A percentile compares a stretch with the other conserved stretches of the same genome.
Evolutionary conservation across 2,888 invertebrate genomes (phyloP).

Genomic region (Spilarctia lutea): DNA sequence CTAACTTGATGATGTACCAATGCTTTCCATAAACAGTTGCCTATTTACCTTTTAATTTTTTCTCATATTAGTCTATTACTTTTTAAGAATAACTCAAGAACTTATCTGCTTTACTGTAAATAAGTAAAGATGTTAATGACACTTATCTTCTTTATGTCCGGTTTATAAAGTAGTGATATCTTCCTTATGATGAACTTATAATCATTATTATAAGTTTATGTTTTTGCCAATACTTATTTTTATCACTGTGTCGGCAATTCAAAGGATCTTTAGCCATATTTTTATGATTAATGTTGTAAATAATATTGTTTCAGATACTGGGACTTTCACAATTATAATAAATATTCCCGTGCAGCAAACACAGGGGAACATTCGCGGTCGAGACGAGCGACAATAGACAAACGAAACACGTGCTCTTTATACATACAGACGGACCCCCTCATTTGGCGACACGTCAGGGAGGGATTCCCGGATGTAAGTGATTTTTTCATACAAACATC

Average conservation of each 20-base stretch:
- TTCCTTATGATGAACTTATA: not conserved
- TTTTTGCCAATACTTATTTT: not conserved
- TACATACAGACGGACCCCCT: conserved; percentile 99
- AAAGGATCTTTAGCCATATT: not conserved
- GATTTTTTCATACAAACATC: conserved; percentile 20
- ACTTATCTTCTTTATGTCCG: not conserved
- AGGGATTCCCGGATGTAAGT: conserved; percentile 89
- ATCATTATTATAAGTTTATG: not conserved
- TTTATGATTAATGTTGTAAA: not conserved
- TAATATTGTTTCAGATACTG: conserved; percentile 67
- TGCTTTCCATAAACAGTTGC: not conserved
- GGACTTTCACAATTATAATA: conserved; percentile 87
- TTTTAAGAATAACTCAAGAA: not conserved
- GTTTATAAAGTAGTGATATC: not conserved
- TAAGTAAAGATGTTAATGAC: not conserved
- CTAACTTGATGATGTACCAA: not conserved
- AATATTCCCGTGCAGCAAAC: conserved; percentile 93
- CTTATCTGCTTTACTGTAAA: not conserved
- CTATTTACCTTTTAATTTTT: no score
- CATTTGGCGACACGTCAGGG: conserved; percentile 97
- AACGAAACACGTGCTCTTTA: conserved; percentile 96
- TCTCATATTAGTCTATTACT: not conserved
- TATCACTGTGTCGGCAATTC: not conserved
- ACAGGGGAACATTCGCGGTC: conserved; percentile 83
- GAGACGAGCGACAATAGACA: conserved; percentile 88